Evolutionary conservation across 2,113 vertebrate species (phyloP).

Genomic region (Hypocryptadius cinnamomeus): DNA sequence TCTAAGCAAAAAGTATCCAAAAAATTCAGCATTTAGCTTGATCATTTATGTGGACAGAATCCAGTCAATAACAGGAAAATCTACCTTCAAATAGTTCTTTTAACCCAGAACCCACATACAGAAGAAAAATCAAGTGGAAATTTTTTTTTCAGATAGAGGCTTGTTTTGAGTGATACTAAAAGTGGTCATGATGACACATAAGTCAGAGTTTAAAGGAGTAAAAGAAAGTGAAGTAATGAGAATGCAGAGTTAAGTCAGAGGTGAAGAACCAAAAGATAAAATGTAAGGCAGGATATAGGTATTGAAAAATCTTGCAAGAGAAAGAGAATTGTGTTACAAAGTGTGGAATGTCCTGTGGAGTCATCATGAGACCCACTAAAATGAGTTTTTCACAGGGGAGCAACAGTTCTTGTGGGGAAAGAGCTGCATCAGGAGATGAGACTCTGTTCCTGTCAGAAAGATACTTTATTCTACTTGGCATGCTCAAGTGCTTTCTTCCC

Average conservation of each 20-base stretch:
- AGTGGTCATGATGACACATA: not conserved
- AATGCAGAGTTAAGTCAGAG: not conserved
- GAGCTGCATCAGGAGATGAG: not conserved
- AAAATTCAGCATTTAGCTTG: not conserved
- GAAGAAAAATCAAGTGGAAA: not conserved
- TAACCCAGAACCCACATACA: not conserved
- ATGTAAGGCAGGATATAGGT: not conserved
- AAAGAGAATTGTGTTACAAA: not conserved
- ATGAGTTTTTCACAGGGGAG: not conserved
- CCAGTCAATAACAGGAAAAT: not conserved
- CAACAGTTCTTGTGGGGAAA: accelerated
- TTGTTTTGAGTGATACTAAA: not conserved
- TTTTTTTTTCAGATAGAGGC: not conserved
- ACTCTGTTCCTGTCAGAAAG: not conserved
- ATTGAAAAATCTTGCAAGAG: not conserved
- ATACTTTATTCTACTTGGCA: not conserved
- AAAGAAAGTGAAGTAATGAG: not conserved
- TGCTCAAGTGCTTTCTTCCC: not conserved
- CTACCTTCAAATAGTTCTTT: not conserved
- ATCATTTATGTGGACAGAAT: not conserved
- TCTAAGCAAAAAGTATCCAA: not conserved
- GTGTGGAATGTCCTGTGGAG: not conserved
- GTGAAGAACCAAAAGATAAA: not conserved
- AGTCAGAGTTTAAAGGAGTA: not conserved
- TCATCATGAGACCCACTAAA: not conserved